A percentile compares a stretch with the other conserved stretches of the same genome.
Conservation (phyloP, 1,140 invertebrate genomes). For the Cydia amplana region DNA sequence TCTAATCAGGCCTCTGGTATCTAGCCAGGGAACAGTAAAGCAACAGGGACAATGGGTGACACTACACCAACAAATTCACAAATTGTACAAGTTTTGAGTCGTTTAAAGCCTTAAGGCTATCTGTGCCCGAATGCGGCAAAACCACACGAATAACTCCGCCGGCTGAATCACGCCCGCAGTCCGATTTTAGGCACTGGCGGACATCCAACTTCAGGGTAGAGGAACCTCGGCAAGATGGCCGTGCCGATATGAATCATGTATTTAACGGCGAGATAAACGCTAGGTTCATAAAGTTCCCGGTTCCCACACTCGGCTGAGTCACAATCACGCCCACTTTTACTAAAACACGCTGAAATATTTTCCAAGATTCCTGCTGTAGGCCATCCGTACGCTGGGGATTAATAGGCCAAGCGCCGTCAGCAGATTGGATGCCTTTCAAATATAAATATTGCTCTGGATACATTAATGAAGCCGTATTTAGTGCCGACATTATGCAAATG, state of each 20-base stretch:
- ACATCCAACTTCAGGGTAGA: conserved; percentile 51
- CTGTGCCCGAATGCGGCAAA: conserved; percentile 22
- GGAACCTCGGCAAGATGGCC: conserved; percentile 42
- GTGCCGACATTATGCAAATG: conserved; percentile 29
- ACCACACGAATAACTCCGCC: conserved; percentile 26
- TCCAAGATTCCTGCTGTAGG: conserved; percentile 42
- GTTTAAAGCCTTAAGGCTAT: not conserved
- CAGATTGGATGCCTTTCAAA: conserved; percentile 25
- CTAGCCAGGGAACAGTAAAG: not conserved
- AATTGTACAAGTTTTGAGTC: not conserved
- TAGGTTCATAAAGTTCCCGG: conserved; percentile 41
- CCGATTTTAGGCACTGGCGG: conserved; percentile 57
- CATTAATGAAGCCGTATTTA: conserved; percentile 25
- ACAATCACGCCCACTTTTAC: conserved; percentile 57
- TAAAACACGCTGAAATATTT: conserved; percentile 52
- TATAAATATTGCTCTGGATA: conserved; percentile 29
- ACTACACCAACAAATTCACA: not conserved
- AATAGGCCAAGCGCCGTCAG: conserved; percentile 18
- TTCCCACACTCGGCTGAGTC: conserved; percentile 66
- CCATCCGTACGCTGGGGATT: conserved; percentile 20
- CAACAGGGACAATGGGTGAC: not conserved
- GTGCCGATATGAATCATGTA: conserved; percentile 45
- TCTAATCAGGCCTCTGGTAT: not conserved
- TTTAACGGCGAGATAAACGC: conserved; percentile 50
- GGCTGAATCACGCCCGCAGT: conserved; percentile 50